phyloP scores from a whole-genome alignment of 2,113 vertebrate genomes.

The Pionites leucogaster region DNA sequence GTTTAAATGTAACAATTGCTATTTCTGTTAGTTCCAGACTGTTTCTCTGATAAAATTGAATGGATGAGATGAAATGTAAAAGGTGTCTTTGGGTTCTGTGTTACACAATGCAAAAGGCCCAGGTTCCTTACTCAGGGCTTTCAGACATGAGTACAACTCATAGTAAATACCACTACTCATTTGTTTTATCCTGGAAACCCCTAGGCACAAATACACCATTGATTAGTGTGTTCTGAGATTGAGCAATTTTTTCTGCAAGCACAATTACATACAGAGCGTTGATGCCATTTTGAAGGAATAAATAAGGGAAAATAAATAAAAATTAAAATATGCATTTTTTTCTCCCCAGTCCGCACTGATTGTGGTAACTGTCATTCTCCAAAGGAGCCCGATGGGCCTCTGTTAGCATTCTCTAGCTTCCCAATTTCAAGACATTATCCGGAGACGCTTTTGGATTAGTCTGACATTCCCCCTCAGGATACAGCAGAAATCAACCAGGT shows the following conservation, averaged over 20 bases:
- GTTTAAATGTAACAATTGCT: constrained; percentile 48
- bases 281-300: not conserved
- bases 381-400: not conserved
- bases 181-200: not conserved
- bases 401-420: not conserved
- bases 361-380: not conserved
- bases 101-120: not conserved
- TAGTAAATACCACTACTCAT: rapidly evolving
- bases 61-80: not conserved
- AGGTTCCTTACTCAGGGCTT: not conserved
- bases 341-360: not conserved
- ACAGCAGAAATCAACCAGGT: constrained; percentile 21
- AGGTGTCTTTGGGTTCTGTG: not conserved
- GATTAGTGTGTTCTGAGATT: not conserved
- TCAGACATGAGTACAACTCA: not conserved
- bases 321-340: not conserved
- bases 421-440: constrained; percentile 1
- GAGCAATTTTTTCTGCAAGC: not conserved
- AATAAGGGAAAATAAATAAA: not conserved
- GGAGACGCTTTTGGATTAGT: not conserved
- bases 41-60: not conserved
- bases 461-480: not conserved
- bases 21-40: constrained; percentile 32
- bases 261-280: not conserved
- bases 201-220: not conserved